Evolutionary conservation across 2,113 vertebrate species (phyloP), one percentile per base, ranked within the genome.

Genomic region (Pseudopodoces humilis): DNA sequence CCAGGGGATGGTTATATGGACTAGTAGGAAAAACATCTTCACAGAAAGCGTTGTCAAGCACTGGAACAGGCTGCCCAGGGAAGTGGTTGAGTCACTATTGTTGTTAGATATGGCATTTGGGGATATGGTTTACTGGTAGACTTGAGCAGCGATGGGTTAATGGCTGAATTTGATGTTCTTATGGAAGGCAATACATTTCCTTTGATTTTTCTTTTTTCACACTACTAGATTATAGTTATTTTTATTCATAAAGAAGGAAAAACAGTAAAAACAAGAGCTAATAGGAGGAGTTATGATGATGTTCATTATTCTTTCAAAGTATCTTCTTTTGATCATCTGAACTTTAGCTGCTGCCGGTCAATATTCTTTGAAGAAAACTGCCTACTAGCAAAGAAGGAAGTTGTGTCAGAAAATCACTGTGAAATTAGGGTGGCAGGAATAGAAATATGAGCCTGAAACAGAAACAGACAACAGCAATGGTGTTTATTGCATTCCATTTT

Each of bases 121-220:
- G 70, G 21, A 9, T 52, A 5, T 19, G 12, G 14, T 41, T 60
- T 31, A 33, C 6, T 31, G 9, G 14, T 68, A 14, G 13, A 55
- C 20, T 47, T 35, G 27, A 39, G 53, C 41, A 76, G n/a, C n/a
- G 25, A 27, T 10, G 46, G 11, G 41, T 82, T 60, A 68, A 47
- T n/a, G n/a, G 22, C n/a, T 62, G 30, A 62, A 41, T 28, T 10
- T 68, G 9, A 13, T 55, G 7, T 22, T 53, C 24, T 46, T 35
- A 21, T 1, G 1, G 2, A 65, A n/a, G 1, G 1, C 6, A 63
- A 9, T 63, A 10, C 1, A 11, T 56, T 67, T 2, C 4, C 7
- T 31, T 52, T 28, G 37, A 25, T 9, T 15, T 27, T 18, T 22
- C 2, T 14, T 39, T 23, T 2, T 3, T 6, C 4, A 5, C 7